phyloP scores from a whole-genome alignment of 2,888 invertebrate genomes.

The Halictus ligatus region DNA sequence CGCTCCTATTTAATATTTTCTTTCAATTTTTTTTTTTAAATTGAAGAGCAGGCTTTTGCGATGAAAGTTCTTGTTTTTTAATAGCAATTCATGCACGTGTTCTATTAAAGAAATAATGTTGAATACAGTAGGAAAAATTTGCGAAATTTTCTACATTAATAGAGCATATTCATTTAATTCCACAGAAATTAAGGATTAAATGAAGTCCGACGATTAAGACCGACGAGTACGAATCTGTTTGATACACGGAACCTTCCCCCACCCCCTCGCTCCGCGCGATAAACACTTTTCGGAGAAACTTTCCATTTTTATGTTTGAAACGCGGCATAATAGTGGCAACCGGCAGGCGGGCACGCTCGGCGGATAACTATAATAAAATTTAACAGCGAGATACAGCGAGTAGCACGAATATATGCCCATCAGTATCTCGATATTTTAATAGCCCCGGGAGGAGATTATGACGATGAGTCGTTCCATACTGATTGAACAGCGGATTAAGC shows the following conservation, averaged over 20 bases:
- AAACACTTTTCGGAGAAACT: slow-evolving; percentile 20
- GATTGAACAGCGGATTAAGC: not conserved
- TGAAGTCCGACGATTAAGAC: too few relatives aligned
- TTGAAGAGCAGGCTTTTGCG: too few relatives aligned
- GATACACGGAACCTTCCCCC: not conserved
- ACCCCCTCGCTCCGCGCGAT: not conserved
- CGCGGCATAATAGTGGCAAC: slow-evolving; percentile 4
- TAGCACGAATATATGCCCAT: not conserved
- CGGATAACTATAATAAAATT: slow-evolving; percentile 35
- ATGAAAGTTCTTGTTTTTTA: too few relatives aligned
- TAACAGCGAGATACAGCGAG: slow-evolving; percentile 14
- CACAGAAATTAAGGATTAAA: too few relatives aligned
- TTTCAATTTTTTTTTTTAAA: too few relatives aligned
- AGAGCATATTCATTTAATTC: too few relatives aligned
- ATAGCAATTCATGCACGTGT: too few relatives aligned
- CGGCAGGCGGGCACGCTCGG: not conserved
- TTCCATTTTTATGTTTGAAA: slow-evolving; percentile 33
- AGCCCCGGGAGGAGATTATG: not conserved
- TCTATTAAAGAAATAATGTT: too few relatives aligned
- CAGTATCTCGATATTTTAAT: not conserved
- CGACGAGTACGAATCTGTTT: slow-evolving; percentile 23
- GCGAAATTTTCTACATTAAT: too few relatives aligned
- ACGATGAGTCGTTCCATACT: not conserved
- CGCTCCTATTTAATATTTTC: too few relatives aligned
- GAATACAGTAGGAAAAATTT: too few relatives aligned